Evolutionary conservation across 2,888 invertebrate species (phyloP).

Genomic region (Amiota mariae): DNA sequence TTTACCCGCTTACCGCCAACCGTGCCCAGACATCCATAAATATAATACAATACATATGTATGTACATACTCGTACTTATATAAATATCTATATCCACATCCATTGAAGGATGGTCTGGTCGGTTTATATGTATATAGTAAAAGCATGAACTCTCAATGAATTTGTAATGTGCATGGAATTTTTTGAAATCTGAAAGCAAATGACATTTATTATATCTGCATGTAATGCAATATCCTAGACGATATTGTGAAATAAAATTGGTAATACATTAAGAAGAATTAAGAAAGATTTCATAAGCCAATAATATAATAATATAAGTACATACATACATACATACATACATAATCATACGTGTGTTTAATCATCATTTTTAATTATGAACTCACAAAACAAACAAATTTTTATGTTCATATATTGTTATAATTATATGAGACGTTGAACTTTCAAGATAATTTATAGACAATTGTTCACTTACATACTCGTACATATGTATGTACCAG

Average conservation of each 20-base stretch:
- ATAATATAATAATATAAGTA: neutral
- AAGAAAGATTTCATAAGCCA: too few species aligned
- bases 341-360: neutral
- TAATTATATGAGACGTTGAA: too few species aligned
- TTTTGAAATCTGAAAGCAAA: constrained; percentile 7
- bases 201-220: neutral
- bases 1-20: neutral
- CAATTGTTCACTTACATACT: neutral
- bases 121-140: neutral
- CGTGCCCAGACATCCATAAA: neutral
- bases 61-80: too few species aligned
- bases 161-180: constrained; percentile 24
- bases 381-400: too few species aligned
- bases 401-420: too few species aligned
- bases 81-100: too few species aligned
- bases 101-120: too few species aligned
- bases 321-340: neutral
- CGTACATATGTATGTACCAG: neutral
- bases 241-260: neutral
- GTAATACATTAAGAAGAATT: neutral
- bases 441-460: neutral
- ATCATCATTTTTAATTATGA: neutral
- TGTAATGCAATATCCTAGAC: neutral
- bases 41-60: neutral
- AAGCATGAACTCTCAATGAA: neutral